These are phyloP conservation scores for Drosophila tristis DNA, from an alignment of 1,140 invertebrate genomes.

Conservation along the genomic window DNA sequence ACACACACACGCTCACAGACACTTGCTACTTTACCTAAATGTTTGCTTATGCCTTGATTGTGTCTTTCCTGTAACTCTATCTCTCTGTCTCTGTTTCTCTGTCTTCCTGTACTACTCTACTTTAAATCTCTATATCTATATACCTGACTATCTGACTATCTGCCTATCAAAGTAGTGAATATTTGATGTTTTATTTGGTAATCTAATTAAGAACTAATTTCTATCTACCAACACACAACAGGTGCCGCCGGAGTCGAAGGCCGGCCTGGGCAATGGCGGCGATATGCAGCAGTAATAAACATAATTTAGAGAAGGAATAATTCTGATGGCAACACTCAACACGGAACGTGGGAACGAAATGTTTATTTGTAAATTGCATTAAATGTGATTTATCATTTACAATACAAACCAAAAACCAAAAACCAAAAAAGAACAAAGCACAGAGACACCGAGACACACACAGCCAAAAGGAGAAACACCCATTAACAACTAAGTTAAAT, in stretches of 20 bases:
- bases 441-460: slow-evolving; percentile 18
- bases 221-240: slow-evolving; percentile 53
- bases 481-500: slow-evolving; percentile 45
- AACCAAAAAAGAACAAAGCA: slow-evolving; percentile 8
- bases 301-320: slow-evolving; percentile 40
- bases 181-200: slow-evolving; percentile 26
- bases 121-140: neutral
- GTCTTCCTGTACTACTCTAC: neutral
- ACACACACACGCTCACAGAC: slow-evolving; percentile 24
- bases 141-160: neutral
- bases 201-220: slow-evolving; percentile 38
- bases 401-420: slow-evolving; percentile 27
- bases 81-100: slow-evolving; percentile 9
- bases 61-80: slow-evolving; percentile 40
- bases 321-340: slow-evolving; percentile 52
- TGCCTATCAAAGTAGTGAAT: slow-evolving; percentile 21
- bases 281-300: slow-evolving; percentile 82
- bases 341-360: slow-evolving; percentile 55
- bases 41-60: slow-evolving; percentile 78
- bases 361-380: slow-evolving; percentile 71
- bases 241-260: slow-evolving; percentile 90
- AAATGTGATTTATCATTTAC: slow-evolving; percentile 63
- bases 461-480: slow-evolving; percentile 2
- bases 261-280: slow-evolving; percentile 89
- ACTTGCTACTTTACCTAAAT: slow-evolving; percentile 68